A percentile compares a stretch with the other conserved stretches of the same genome.
These are phyloP conservation scores for Ceyx erithaca DNA, from an alignment of 2,797 vertebrate species.

Conservation along the genomic window DNA sequence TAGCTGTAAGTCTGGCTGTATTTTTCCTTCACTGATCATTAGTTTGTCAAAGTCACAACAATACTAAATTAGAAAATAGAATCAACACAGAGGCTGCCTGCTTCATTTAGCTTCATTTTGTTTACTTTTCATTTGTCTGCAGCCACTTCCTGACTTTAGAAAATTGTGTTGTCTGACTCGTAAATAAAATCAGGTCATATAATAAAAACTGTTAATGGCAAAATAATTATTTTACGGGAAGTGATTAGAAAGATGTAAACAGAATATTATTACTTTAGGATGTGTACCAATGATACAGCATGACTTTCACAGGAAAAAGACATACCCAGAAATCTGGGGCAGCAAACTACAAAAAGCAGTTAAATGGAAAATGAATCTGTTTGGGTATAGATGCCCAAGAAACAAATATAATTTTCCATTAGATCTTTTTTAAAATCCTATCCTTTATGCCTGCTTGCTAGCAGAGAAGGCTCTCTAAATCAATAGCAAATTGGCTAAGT, in stretches of 20 bases:
- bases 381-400: neutral
- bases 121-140: conserved; percentile 51
- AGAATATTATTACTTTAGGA: neutral
- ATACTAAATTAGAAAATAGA: conserved; percentile 22
- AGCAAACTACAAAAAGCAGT: conserved; percentile 22
- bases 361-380: conserved; percentile 46
- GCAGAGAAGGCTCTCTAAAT: conserved; percentile 31
- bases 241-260: conserved; percentile 10
- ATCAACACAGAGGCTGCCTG: neutral
- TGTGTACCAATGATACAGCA: neutral
- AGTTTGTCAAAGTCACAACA: conserved; percentile 31
- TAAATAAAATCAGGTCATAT: conserved; percentile 40
- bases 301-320: neutral
- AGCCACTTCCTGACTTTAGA: conserved; percentile 36
- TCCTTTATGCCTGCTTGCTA: conserved; percentile 20
- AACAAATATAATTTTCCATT: conserved; percentile 49
- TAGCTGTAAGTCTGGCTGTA: neutral
- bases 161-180: conserved; percentile 11
- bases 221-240: conserved; percentile 21
- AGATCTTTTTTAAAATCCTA: conserved; percentile 18
- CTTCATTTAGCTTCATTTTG: conserved; percentile 46
- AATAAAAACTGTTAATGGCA: conserved; percentile 43
- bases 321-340: conserved; percentile 8
- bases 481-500: conserved; percentile 26
- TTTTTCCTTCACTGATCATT: conserved; percentile 10